These are phyloP conservation scores for Lagodon rhomboides DNA, from an alignment of 2,797 vertebrate genomes.

Conservation along the genomic window DNA sequence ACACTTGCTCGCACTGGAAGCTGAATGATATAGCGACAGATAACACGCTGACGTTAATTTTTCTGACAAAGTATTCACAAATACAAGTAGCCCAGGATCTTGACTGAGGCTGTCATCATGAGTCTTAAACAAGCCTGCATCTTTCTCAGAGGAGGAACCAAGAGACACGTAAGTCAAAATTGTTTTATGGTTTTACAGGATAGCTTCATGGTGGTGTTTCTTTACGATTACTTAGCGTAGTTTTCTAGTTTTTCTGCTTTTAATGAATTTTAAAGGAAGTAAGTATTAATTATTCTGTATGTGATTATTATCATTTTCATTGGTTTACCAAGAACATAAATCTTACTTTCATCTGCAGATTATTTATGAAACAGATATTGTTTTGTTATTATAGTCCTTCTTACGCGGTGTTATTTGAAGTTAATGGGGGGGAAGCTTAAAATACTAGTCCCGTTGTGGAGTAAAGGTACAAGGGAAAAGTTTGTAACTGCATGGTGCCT, in stretches of 20 bases:
- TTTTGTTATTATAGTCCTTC: not conserved
- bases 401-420: not conserved
- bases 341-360: not conserved
- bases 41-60: not conserved
- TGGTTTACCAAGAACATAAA: not conserved
- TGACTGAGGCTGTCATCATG: constrained; percentile 56
- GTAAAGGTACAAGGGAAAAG: not conserved
- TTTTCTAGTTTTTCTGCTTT: not conserved
- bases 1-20: constrained; percentile 25
- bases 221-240: not conserved
- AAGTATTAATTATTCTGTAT: not conserved
- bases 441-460: not conserved
- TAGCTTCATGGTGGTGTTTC: not conserved
- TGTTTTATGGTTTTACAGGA: not conserved
- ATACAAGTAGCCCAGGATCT: constrained; percentile 24
- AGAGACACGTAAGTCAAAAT: constrained; percentile 73
- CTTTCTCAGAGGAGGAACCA: constrained; percentile 82
- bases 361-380: not conserved
- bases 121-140: constrained; percentile 83
- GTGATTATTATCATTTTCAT: not conserved
- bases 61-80: not conserved
- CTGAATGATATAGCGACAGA: constrained; percentile 19
- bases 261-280: not conserved
- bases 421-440: not conserved
- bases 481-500: constrained; percentile 22